Evolutionary conservation across 2,797 vertebrate genomes (phyloP).

Genomic region (Oceanodroma leucorhoa): DNA sequence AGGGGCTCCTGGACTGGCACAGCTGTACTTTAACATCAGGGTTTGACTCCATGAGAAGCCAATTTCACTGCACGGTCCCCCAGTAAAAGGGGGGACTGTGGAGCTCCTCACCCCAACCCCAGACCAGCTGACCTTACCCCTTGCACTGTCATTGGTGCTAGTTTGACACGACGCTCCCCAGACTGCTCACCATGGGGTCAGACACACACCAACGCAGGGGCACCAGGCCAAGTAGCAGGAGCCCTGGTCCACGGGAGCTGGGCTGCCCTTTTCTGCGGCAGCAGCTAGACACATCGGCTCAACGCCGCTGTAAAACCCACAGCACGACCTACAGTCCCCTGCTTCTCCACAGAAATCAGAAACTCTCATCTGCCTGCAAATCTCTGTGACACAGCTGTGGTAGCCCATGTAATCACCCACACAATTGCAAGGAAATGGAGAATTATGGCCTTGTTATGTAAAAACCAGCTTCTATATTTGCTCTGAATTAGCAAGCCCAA

Average conservation of each 20-base stretch:
- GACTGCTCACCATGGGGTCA: neutral
- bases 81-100: neutral
- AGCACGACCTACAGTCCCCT: neutral
- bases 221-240: neutral
- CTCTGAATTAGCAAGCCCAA: neutral
- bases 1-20: neutral
- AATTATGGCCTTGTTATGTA: neutral
- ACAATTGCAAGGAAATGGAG: neutral
- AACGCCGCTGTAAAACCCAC: neutral
- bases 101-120: neutral
- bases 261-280: neutral
- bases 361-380: neutral
- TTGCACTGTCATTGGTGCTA: fast-evolving
- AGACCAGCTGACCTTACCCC: neutral
- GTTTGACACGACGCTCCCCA: fast-evolving
- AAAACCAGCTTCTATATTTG: neutral
- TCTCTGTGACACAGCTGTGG: neutral
- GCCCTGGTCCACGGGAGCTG: fast-evolving
- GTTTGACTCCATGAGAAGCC: neutral
- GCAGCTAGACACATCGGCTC: neutral
- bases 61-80: neutral
- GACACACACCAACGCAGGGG: fast-evolving
- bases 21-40: neutral
- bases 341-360: neutral
- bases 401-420: neutral